Evolutionary conservation across 2,113 vertebrate genomes (phyloP).

Genomic region (Cephalopholis sonnerati): DNA sequence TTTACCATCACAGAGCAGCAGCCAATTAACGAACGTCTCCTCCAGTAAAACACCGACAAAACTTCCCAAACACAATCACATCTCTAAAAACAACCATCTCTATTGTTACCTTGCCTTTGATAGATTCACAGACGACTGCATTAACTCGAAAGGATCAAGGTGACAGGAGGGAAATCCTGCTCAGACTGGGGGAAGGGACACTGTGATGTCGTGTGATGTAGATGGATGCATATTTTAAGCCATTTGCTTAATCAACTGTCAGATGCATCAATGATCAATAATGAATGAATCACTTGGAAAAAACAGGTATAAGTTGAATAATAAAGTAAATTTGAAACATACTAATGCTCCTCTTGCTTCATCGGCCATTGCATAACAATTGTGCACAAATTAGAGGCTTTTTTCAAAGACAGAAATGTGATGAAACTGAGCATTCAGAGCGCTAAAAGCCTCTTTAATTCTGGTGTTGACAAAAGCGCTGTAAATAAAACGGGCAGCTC

Average conservation of each 20-base stretch:
- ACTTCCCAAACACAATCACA: background rate
- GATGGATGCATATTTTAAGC: background rate
- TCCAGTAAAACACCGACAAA: background rate
- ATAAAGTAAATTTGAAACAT: background rate
- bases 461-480: background rate
- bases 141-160: background rate
- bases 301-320: background rate
- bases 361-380: too few relatives aligned
- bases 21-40: constrained; percentile 48
- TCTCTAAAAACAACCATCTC: background rate
- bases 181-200: background rate
- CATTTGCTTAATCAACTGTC: background rate
- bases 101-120: background rate
- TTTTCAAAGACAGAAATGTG: background rate
- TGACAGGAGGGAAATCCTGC: background rate
- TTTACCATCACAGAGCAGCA: constrained; percentile 62
- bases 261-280: background rate
- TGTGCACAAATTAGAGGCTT: background rate
- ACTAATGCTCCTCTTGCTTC: background rate
- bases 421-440: background rate
- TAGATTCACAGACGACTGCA: background rate
- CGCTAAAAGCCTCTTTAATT: background rate
- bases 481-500: background rate
- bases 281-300: background rate
- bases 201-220: background rate